Evolutionary conservation across 2,797 vertebrate genomes (phyloP).

Genomic region (Enteromius afrohamiltoni): DNA sequence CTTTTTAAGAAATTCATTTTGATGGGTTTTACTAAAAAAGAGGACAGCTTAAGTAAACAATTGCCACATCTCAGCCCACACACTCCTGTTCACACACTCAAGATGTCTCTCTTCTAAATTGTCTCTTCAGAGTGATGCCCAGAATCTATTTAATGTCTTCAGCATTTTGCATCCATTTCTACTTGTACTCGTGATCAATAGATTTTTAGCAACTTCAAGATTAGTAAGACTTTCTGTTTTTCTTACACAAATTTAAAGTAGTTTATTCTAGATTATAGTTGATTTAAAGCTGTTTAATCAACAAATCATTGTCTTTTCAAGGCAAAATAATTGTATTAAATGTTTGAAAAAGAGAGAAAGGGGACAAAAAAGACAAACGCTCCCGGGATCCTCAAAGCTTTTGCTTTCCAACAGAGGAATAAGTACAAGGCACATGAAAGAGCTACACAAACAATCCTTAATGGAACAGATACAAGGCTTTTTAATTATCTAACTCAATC

Average conservation of each 20-base stretch:
- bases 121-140: background rate
- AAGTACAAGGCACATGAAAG: slow-evolving; percentile 61
- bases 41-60: background rate
- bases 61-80: slow-evolving; percentile 21
- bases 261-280: background rate
- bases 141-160: slow-evolving; percentile 7
- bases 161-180: background rate
- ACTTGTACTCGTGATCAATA: slow-evolving; percentile 3
- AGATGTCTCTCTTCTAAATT: background rate
- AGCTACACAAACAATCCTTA: slow-evolving; percentile 82
- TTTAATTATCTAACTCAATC: slow-evolving; percentile 89
- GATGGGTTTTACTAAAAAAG: background rate
- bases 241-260: background rate
- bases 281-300: slow-evolving; percentile 11
- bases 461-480: slow-evolving; percentile 85
- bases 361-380: slow-evolving; percentile 43
- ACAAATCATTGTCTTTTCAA: slow-evolving; percentile 20
- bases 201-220: background rate
- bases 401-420: slow-evolving; percentile 70
- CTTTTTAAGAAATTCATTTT: background rate
- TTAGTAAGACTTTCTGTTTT: background rate
- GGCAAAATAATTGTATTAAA: slow-evolving; percentile 32
- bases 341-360: slow-evolving; percentile 19
- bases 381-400: slow-evolving; percentile 60
- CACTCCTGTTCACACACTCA: background rate